Conservation (phyloP, 2,888 invertebrate species). For the Abscondita cerata region DNA sequence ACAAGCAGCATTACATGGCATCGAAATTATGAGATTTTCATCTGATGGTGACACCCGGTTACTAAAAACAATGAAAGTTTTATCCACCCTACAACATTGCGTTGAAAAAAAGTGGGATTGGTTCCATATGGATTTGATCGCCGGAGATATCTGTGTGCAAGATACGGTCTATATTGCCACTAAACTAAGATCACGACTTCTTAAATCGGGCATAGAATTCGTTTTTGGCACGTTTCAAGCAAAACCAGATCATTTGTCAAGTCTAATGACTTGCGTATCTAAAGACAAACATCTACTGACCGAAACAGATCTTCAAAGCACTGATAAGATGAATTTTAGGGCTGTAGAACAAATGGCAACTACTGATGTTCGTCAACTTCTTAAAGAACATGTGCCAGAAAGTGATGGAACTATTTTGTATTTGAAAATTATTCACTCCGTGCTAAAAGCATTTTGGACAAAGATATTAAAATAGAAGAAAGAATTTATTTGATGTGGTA, state of each 20-base stretch:
- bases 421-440: slow-evolving; percentile 30
- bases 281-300: slow-evolving; percentile 42
- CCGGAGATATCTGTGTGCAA: slow-evolving; percentile 31
- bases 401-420: slow-evolving; percentile 39
- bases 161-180: slow-evolving; percentile 44
- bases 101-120: slow-evolving; percentile 14
- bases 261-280: slow-evolving; percentile 33
- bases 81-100: too few relatives aligned
- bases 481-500: slow-evolving; percentile 38
- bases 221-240: slow-evolving; percentile 38
- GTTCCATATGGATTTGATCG: slow-evolving; percentile 30
- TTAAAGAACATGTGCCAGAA: slow-evolving; percentile 35
- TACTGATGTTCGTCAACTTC: slow-evolving; percentile 31
- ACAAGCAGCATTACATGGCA: neutral
- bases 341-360: slow-evolving; percentile 41
- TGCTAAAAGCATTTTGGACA: slow-evolving; percentile 1
- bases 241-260: slow-evolving; percentile 37
- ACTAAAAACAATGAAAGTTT: too few relatives aligned
- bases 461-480: neutral
- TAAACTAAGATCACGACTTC: slow-evolving; percentile 40
- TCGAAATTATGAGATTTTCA: neutral
- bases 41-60: too few relatives aligned
- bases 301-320: slow-evolving; percentile 24
- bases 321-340: slow-evolving; percentile 44
- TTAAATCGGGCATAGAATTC: slow-evolving; percentile 39